A percentile compares a stretch with the other conserved stretches of the same genome.
Conservation (phyloP, 2,113 vertebrate genomes). For the Procavia capensis region DNA sequence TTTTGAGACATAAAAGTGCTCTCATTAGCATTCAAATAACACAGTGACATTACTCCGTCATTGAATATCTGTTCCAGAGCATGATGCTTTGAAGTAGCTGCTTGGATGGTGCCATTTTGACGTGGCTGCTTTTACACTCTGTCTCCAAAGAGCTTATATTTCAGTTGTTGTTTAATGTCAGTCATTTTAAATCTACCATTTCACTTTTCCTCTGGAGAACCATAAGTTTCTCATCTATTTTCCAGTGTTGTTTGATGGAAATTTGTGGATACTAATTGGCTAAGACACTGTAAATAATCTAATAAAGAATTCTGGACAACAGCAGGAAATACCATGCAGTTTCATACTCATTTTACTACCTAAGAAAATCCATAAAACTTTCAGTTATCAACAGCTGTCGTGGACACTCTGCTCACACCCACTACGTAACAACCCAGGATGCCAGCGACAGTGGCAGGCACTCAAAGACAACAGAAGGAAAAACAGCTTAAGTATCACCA, state of each 20-base stretch:
- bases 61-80: neutral
- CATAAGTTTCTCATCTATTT: slow-evolving; percentile 11
- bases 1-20: slow-evolving; percentile 3
- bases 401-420: neutral
- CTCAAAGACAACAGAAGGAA: neutral
- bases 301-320: slow-evolving; percentile 57
- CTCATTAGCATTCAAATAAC: neutral
- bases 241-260: slow-evolving; percentile 15
- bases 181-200: neutral
- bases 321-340: neutral
- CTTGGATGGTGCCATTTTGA: neutral
- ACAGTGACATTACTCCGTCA: neutral
- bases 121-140: neutral
- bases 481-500: neutral
- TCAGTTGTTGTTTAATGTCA: neutral
- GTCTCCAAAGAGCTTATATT: neutral
- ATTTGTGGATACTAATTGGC: neutral
- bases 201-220: neutral
- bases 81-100: neutral
- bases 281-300: slow-evolving; percentile 32
- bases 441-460: neutral
- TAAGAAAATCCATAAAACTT: slow-evolving; percentile 51
- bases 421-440: neutral
- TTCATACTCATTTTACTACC: slow-evolving; percentile 15
- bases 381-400: slow-evolving; percentile 44